A percentile compares a stretch with the other conserved stretches of the same genome.
phyloP scores from a whole-genome alignment of 1,140 invertebrate genomes.

The Caenorhabditis tropicalis region DNA sequence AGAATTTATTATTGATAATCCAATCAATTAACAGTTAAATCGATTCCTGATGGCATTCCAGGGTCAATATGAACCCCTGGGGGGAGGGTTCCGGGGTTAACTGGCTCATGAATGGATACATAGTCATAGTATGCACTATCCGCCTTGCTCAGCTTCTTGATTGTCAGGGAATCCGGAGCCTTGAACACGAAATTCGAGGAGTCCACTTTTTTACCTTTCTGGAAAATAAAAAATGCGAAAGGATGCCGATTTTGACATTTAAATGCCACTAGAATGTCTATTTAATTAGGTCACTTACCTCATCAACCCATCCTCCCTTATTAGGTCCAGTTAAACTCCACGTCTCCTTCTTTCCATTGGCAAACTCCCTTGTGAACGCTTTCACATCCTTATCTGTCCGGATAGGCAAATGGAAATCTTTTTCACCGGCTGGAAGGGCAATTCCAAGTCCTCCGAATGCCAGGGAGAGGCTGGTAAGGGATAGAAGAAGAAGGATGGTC shows the following conservation, averaged over 20 bases:
- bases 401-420: background rate
- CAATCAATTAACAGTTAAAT: background rate
- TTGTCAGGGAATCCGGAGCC: background rate
- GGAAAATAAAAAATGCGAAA: background rate
- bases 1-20: background rate
- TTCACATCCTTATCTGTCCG: background rate
- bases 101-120: background rate
- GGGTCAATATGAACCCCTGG: background rate
- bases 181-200: background rate
- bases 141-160: background rate
- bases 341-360: background rate
- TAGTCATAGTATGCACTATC: background rate
- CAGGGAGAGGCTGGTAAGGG: no score
- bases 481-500: no score
- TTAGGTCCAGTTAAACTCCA: background rate
- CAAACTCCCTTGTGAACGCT: background rate
- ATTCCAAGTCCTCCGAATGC: no score
- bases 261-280: background rate
- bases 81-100: background rate
- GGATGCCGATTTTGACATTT: background rate
- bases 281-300: background rate
- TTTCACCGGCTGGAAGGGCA: background rate
- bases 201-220: background rate
- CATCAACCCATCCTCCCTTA: background rate
- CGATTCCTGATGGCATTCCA: no score